These are phyloP conservation scores for Drosophila pseudotalamancana DNA, from an alignment of 2,888 invertebrate genomes.

Conservation along the genomic window DNA sequence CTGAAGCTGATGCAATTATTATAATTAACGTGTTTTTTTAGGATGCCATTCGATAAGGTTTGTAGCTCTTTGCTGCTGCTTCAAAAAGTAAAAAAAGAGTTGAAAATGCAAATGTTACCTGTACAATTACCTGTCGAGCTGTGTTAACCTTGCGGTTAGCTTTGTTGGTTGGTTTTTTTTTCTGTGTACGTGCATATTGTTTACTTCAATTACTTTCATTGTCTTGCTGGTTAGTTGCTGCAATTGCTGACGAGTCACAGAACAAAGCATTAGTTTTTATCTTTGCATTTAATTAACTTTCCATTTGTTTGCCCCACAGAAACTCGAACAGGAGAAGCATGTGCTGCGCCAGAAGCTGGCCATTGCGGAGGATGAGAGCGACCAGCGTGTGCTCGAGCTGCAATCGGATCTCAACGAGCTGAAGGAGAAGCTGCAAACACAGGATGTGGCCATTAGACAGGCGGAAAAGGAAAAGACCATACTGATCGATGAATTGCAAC, in stretches of 20 bases:
- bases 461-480: constrained; percentile 91
- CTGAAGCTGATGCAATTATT: constrained; percentile 19
- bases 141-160: constrained; percentile 69
- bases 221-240: constrained; percentile 36
- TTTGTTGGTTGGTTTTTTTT: constrained; percentile 39
- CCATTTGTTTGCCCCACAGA: constrained; percentile 86
- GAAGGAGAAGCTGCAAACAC: constrained; percentile 90
- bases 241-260: constrained; percentile 60
- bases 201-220: constrained; percentile 62
- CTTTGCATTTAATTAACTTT: constrained; percentile 52
- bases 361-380: constrained; percentile 94
- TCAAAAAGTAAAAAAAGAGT: constrained; percentile 14
- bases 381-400: constrained; percentile 93
- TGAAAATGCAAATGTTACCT: constrained; percentile 56
- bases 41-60: constrained; percentile 29
- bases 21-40: constrained; percentile 27
- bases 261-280: constrained; percentile 53
- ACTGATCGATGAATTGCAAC: constrained; percentile 92
- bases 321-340: constrained; percentile 96
- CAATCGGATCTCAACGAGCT: constrained; percentile 94
- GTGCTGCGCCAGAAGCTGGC: constrained; percentile 93
- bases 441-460: constrained; percentile 84
- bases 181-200: constrained; percentile 62
- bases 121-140: constrained; percentile 54
- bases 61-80: constrained; percentile 15